Conservation (phyloP, 2,113 vertebrate species). For the Pheucticus melanocephalus region DNA sequence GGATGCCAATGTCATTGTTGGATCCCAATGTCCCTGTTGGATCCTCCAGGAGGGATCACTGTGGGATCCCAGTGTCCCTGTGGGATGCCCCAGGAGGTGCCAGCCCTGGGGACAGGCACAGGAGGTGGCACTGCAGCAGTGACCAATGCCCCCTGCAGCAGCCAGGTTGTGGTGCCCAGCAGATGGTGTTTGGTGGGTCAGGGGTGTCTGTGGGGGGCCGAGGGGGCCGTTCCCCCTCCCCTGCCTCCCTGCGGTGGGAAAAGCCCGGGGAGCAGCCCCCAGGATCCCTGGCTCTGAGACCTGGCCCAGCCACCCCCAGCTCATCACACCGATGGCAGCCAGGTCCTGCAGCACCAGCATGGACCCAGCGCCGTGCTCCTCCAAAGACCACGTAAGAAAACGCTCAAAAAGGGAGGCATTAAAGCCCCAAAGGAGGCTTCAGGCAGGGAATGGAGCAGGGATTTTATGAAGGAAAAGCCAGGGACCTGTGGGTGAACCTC, state of each 20-base stretch:
- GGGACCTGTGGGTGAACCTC: background rate
- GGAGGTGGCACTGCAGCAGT: background rate
- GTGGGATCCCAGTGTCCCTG: background rate
- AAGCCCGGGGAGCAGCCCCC: background rate
- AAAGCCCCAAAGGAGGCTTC: background rate
- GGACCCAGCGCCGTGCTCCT: background rate
- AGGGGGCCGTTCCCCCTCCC: fast-evolving
- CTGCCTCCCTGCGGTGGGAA: background rate
- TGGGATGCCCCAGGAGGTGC: no score
- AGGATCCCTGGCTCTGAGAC: background rate
- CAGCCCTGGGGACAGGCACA: background rate
- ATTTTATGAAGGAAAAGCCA: background rate
- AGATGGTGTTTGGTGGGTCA: background rate
- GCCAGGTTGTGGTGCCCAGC: background rate
- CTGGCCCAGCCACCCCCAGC: background rate
- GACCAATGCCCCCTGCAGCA: background rate
- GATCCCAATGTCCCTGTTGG: fast-evolving
- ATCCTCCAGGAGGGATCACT: no score
- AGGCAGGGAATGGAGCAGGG: background rate
- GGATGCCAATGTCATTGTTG: no score
- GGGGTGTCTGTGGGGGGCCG: background rate
- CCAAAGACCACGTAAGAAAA: background rate
- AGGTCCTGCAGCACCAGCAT: fast-evolving
- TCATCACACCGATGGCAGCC: background rate
- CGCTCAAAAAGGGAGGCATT: background rate